A percentile compares a stretch with the other conserved stretches of the same genome.
Evolutionary conservation across 2,888 invertebrate genomes (phyloP).

Genomic region (Ornithoptera alexandrae): DNA sequence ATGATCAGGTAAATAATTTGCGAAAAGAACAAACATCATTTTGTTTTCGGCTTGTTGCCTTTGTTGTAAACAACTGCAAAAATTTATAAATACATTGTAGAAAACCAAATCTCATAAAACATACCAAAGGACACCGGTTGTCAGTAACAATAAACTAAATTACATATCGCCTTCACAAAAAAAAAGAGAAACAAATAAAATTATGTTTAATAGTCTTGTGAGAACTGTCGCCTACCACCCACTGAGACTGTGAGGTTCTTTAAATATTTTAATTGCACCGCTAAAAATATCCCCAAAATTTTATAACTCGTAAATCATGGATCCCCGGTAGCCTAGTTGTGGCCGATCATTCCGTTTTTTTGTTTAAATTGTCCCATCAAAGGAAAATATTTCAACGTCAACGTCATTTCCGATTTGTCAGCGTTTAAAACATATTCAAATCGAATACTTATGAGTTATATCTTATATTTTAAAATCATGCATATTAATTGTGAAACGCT

Average conservation of each 20-base stretch:
- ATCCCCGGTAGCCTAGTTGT: slow-evolving; percentile 63
- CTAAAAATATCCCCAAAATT: slow-evolving; percentile 70
- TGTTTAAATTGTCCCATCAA: slow-evolving; percentile 34
- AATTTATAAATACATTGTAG: slow-evolving; percentile 30
- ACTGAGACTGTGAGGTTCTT: slow-evolving; percentile 64
- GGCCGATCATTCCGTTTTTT: slow-evolving; percentile 34
- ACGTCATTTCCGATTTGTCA: slow-evolving; percentile 16
- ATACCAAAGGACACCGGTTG: slow-evolving; percentile 44
- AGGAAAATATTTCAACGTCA: slow-evolving; percentile 13
- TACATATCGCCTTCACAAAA: slow-evolving; percentile 43
- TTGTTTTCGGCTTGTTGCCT: not conserved
- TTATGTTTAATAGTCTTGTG: slow-evolving; percentile 78
- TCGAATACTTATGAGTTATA: not conserved
- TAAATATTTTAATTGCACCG: slow-evolving; percentile 78
- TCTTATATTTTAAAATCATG: not conserved
- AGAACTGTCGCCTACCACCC: slow-evolving; percentile 79
- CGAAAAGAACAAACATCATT: not conserved
- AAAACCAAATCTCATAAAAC: slow-evolving; percentile 50
- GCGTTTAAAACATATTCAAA: not conserved
- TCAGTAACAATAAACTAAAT: slow-evolving; percentile 52
- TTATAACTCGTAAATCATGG: slow-evolving; percentile 76
- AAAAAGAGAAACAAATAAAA: slow-evolving; percentile 70
- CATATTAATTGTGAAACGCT: not conserved
- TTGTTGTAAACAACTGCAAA: slow-evolving; percentile 15
- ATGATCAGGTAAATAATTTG: not conserved